phyloP scores from a whole-genome alignment of 2,888 invertebrate species.

The Idaea aversata region DNA sequence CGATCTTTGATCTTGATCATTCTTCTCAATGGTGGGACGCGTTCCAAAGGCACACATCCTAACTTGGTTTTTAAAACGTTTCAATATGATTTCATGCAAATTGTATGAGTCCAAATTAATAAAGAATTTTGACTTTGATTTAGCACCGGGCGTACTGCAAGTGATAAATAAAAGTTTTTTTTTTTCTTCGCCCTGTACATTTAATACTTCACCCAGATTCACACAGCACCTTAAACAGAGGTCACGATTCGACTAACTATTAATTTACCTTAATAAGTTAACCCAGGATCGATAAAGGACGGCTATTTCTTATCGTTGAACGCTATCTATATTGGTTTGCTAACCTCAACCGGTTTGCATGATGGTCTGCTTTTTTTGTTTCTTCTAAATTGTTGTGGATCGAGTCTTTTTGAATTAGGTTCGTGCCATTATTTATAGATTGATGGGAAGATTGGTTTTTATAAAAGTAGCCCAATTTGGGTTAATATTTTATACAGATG shows the following conservation, averaged over 20 bases:
- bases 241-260: conserved; percentile 67
- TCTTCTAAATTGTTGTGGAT: background rate
- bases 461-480: background rate
- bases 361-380: background rate
- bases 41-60: too few species aligned
- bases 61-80: too few species aligned
- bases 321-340: conserved; percentile 13
- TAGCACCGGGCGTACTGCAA: background rate
- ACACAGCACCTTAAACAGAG: conserved; percentile 49
- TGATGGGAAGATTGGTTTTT: background rate
- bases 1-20: too few species aligned
- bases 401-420: background rate
- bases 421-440: background rate
- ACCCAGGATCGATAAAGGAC: conserved; percentile 15
- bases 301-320: conserved; percentile 9
- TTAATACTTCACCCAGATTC: conserved; percentile 58
- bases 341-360: conserved; percentile 1
- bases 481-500: too few species aligned
- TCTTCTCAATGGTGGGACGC: too few species aligned
- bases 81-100: too few species aligned
- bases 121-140: background rate
- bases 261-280: conserved; percentile 68
- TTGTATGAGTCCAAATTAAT: too few species aligned
- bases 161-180: background rate
- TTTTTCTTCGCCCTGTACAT: background rate